Percentiles rank a stretch among this genome's conserved stretches.
Evolutionary conservation across 2,113 vertebrate genomes (phyloP).

Genomic region (Clarias macrocephalus): DNA sequence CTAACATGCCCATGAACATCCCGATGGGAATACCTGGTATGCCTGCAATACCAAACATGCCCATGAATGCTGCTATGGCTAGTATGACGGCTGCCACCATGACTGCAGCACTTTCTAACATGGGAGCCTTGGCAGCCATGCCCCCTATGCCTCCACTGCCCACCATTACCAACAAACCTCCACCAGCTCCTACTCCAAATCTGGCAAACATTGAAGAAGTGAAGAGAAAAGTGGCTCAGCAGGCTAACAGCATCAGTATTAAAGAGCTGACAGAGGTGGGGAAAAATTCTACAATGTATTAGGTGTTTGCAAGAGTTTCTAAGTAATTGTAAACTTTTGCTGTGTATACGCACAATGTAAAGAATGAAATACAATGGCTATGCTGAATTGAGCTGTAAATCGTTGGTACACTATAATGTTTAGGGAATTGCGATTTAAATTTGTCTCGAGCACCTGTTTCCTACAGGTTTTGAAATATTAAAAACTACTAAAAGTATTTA

Average conservation of each 20-base stretch:
- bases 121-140: constrained; percentile 78
- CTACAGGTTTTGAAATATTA: too few relatives aligned
- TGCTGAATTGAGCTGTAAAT: too few relatives aligned
- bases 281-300: not conserved
- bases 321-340: not conserved
- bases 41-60: constrained; percentile 75
- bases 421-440: too few relatives aligned
- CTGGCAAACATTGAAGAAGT: constrained; percentile 78
- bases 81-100: constrained; percentile 80
- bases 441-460: too few relatives aligned
- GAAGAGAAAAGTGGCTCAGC: constrained; percentile 90
- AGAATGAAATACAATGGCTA: not conserved
- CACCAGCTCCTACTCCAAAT: constrained; percentile 72
- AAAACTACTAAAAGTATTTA: too few relatives aligned
- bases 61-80: constrained; percentile 77
- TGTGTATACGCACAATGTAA: not conserved
- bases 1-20: constrained; percentile 69
- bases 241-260: constrained; percentile 92
- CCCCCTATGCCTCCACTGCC: constrained; percentile 75
- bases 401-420: too few relatives aligned
- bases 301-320: not conserved
- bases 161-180: constrained; percentile 78
- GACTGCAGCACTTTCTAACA: constrained; percentile 78
- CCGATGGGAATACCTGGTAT: constrained; percentile 64
- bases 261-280: constrained; percentile 96